Evolutionary conservation across 1,140 invertebrate species (phyloP), one percentile per base, ranked within the genome.

Genomic region (Drosophila carrolli): DNA sequence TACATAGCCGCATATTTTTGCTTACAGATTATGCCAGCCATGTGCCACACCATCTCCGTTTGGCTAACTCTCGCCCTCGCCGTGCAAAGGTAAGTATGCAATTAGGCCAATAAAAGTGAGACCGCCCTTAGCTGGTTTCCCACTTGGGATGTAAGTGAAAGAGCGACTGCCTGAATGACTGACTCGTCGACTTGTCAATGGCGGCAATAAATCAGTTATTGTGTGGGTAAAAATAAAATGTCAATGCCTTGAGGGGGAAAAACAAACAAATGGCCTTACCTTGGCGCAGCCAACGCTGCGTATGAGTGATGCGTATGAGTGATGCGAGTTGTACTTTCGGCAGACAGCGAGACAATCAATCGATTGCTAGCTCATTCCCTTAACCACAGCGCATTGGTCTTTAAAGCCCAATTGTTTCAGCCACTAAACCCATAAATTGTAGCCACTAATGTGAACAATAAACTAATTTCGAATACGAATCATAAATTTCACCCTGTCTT

Each of bases 1-100:
- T 41, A 59, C 51, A 37, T 50, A 35, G 27, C 46, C 40, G 19
- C 43, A 27, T 16, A 57, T 13, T 46, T 60, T 32, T 79, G 14
- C 47, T 76, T 79, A 50, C 71, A 90, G 95, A 93, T 95, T 47
- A 94, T 98, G 70, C 97, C 97, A 1, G 96, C 96, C 19, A 94
- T 98, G 89, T 98, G 98, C 92, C 97, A 98, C 93, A 98, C 97
- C 1, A 96, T 97, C 1, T 98, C 97, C 65, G 97, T 98, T 47
- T 98, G 97, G 97, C 93, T 98, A 65, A 98, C 97, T 0, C 92
- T 98, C 60, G 96, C 96, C 1, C 93, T 98, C 35, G 97, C 97
- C 4, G 95, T 97, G 1, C 97, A 98, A 93, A 94, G 97, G 91
- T 92, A 91, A 88, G 75, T 81, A 76, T 89, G 68, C 54, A 79